A percentile compares a stretch with the other conserved stretches of the same genome.
Conservation (phyloP, 2,797 vertebrate genomes). For the Cossypha dichroa region DNA sequence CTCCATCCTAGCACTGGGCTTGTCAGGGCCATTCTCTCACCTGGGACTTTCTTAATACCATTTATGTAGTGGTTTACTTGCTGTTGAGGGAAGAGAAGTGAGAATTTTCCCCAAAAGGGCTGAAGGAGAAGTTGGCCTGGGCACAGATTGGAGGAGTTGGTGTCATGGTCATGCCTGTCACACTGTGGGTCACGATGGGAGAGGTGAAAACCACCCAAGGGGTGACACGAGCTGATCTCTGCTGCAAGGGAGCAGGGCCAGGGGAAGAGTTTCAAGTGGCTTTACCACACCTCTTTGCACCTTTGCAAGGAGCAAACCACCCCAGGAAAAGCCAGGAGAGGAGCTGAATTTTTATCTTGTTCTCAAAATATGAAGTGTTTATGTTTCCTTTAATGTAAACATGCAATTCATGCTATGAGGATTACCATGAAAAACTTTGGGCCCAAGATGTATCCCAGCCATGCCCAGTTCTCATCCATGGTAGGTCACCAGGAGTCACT, state of each 20-base stretch:
- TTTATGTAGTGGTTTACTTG: background rate
- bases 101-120: background rate
- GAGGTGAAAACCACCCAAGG: background rate
- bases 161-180: background rate
- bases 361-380: background rate
- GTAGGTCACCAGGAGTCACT: background rate
- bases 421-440: fast-evolving
- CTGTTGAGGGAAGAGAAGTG: background rate
- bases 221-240: background rate
- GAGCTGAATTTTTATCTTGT: background rate
- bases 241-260: fast-evolving
- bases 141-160: background rate
- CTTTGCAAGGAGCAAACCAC: background rate
- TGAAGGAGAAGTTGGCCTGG: background rate
- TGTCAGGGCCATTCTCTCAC: background rate
- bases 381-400: background rate
- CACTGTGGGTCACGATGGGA: fast-evolving
- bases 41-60: background rate
- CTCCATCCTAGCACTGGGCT: fast-evolving
- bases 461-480: background rate
- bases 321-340: background rate
- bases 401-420: fast-evolving
- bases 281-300: background rate
- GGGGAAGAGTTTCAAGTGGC: background rate
- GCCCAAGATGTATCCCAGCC: background rate